Conservation (phyloP, 2,797 vertebrate species). For the Sebastolobus alascanus region DNA sequence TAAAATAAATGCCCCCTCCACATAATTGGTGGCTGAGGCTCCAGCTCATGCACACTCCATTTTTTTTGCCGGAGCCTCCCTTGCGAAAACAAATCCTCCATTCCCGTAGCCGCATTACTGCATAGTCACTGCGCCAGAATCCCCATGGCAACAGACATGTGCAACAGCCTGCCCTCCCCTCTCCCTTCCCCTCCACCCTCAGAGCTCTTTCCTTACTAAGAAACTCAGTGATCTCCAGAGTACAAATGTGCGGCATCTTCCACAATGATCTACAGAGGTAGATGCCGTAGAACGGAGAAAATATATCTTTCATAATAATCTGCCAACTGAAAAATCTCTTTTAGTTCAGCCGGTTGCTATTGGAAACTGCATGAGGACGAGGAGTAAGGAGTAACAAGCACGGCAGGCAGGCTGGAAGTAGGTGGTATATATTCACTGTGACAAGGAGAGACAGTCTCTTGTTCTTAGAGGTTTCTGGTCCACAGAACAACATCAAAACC, state of each 20-base stretch:
- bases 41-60: constrained; percentile 66
- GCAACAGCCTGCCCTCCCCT: constrained; percentile 71
- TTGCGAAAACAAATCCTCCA: constrained; percentile 80
- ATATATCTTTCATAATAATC: constrained; percentile 77
- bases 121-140: constrained; percentile 85
- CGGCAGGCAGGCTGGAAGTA: constrained; percentile 65
- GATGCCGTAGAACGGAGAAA: constrained; percentile 61
- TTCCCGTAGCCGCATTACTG: constrained; percentile 81
- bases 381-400: constrained; percentile 67
- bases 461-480: constrained; percentile 62
- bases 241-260: constrained; percentile 72
- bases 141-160: constrained; percentile 88
- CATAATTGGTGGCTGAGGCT: constrained; percentile 77
- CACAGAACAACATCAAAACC: constrained; percentile 56
- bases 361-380: constrained; percentile 79
- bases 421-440: constrained; percentile 68
- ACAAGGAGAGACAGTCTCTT: constrained; percentile 64
- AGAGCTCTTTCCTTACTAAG: constrained; percentile 53
- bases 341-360: constrained; percentile 80
- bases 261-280: constrained; percentile 71
- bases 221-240: constrained; percentile 60
- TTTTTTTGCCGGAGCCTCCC: constrained; percentile 52
- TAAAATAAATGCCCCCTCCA: constrained; percentile 76
- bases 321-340: constrained; percentile 74
- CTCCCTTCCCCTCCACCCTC: constrained; percentile 30